Conservation (phyloP, 2,888 invertebrate species). For the Cyaniris semiargus region DNA sequence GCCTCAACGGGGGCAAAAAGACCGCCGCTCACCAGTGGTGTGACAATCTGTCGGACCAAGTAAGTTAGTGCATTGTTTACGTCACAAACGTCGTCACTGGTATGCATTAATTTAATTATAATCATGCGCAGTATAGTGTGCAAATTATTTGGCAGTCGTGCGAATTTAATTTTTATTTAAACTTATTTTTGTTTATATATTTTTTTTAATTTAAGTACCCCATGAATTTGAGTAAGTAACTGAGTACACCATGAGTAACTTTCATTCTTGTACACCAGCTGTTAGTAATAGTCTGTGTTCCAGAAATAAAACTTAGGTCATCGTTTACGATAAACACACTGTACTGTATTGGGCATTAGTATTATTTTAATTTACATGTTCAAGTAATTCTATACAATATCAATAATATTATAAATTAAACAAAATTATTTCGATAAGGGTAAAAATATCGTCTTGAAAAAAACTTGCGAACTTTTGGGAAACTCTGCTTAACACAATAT, state of each 20-base stretch:
- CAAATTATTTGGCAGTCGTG: neutral
- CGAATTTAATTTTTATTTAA: neutral
- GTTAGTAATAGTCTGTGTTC: slow-evolving; percentile 4
- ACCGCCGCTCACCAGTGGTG: slow-evolving; percentile 80
- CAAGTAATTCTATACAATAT: no score
- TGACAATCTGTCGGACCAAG: slow-evolving; percentile 82
- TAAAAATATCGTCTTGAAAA: no score
- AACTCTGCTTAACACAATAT: no score
- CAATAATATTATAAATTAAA: no score
- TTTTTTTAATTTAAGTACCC: neutral
- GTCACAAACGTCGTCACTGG: neutral
- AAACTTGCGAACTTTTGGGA: no score
- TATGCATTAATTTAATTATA: neutral
- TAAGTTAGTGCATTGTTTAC: slow-evolving; percentile 53
- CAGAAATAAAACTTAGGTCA: slow-evolving; percentile 21
- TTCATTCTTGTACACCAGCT: neutral
- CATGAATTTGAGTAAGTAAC: neutral
- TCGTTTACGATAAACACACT: neutral
- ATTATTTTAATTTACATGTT: neutral
- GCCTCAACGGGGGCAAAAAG: slow-evolving; percentile 79
- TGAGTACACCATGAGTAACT: neutral
- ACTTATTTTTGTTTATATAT: neutral
- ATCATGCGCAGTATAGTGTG: neutral
- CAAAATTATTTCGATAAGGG: no score
- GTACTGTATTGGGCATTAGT: neutral